Conservation (phyloP, 1,140 invertebrate genomes). For the Pinna nobilis region DNA sequence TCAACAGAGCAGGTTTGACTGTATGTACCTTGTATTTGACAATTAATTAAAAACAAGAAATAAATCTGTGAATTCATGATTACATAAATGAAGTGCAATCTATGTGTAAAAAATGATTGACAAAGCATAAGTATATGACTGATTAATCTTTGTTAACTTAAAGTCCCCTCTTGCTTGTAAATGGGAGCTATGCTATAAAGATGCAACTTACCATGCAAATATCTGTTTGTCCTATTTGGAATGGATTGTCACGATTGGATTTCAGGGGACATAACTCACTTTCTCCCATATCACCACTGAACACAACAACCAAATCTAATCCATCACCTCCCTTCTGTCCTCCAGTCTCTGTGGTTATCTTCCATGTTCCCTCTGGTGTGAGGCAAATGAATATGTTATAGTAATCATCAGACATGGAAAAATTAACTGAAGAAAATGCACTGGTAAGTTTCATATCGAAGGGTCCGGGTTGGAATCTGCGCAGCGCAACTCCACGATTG, state of each 20-base stretch:
- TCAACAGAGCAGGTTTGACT: no score
- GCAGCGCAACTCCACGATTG: not conserved
- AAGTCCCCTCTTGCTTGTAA: not conserved
- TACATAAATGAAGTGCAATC: constrained; percentile 59
- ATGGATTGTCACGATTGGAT: constrained; percentile 38
- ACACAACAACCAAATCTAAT: constrained; percentile 51
- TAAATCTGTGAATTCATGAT: constrained; percentile 38
- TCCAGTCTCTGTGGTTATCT: constrained; percentile 48
- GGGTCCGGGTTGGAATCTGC: not conserved
- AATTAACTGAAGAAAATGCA: not conserved
- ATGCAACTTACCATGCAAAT: constrained; percentile 51
- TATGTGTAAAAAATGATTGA: constrained; percentile 54
- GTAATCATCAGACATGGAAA: not conserved
- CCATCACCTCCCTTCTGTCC: constrained; percentile 39
- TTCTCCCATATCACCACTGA: constrained; percentile 58
- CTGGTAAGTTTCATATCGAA: not conserved
- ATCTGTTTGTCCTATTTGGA: constrained; percentile 56
- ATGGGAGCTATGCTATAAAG: not conserved
- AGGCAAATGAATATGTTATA: not conserved
- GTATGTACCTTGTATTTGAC: no score
- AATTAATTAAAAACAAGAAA: no score
- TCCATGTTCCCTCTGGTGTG: constrained; percentile 57
- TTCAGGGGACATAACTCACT: constrained; percentile 44
- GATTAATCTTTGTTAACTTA: not conserved
- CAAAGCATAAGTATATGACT: not conserved